These are phyloP conservation scores for Hemaris fuciformis DNA, from an alignment of 2,888 invertebrate species.

Conservation along the genomic window DNA sequence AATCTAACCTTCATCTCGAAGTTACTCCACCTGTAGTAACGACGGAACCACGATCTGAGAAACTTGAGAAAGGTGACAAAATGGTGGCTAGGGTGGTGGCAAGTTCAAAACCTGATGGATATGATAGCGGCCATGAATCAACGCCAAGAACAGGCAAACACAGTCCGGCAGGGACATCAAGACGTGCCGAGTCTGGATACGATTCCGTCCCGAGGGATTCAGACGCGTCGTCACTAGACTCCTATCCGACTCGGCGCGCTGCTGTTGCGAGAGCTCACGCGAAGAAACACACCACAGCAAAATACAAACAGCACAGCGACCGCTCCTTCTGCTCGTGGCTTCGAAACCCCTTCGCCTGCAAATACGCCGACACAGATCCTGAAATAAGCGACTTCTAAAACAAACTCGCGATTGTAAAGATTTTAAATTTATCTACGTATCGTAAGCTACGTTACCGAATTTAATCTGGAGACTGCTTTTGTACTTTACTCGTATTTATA, in stretches of 20 bases:
- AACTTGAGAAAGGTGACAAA: constrained; percentile 83
- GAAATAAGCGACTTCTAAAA: constrained; percentile 84
- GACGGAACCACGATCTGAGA: constrained; percentile 82
- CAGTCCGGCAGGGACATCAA: constrained; percentile 88
- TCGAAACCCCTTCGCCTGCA: constrained; percentile 88
- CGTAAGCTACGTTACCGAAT: constrained; percentile 81
- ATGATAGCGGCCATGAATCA: constrained; percentile 92
- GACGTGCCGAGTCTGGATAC: constrained; percentile 94
- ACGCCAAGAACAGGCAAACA: constrained; percentile 91
- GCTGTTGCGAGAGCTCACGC: constrained; percentile 75
- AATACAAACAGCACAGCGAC: constrained; percentile 86
- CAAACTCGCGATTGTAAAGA: constrained; percentile 25
- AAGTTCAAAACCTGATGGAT: constrained; percentile 87
- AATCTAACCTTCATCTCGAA: constrained; percentile 73
- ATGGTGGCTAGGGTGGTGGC: constrained; percentile 84
- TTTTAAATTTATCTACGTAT: constrained; percentile 56
- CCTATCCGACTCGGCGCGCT: constrained; percentile 79
- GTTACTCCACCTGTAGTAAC: constrained; percentile 81
- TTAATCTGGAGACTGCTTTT: constrained; percentile 83
- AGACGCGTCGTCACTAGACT: constrained; percentile 93
- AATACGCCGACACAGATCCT: constrained; percentile 87
- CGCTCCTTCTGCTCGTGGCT: constrained; percentile 89
- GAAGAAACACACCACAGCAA: constrained; percentile 80
- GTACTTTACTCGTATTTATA: constrained; percentile 78
- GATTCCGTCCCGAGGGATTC: constrained; percentile 94